These are phyloP conservation scores for Furnarius figulus DNA, from an alignment of 2,113 vertebrate genomes.

Conservation along the genomic window DNA sequence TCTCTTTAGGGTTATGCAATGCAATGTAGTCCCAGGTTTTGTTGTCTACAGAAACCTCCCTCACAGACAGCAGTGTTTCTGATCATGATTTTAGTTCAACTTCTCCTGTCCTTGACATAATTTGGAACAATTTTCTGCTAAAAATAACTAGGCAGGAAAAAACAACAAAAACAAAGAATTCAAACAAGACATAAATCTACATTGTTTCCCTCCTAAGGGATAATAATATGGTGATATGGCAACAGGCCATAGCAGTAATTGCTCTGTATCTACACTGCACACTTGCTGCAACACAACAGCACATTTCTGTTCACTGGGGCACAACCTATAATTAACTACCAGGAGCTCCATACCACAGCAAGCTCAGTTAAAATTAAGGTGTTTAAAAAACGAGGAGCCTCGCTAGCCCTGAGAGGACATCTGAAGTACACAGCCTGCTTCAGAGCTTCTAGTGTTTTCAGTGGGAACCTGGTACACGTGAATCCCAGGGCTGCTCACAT, in stretches of 20 bases:
- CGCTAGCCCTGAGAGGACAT: background rate
- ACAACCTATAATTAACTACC: background rate
- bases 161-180: slow-evolving; percentile 26
- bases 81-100: background rate
- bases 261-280: background rate
- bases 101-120: background rate
- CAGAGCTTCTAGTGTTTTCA: background rate
- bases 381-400: background rate
- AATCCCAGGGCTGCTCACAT: background rate
- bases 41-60: background rate
- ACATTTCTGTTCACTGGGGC: background rate
- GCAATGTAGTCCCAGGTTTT: background rate
- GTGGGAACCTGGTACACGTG: rapidly evolving
- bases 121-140: slow-evolving; percentile 22
- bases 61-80: background rate
- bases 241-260: background rate
- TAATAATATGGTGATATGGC: slow-evolving; percentile 1
- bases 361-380: background rate
- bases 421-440: background rate
- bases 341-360: background rate
- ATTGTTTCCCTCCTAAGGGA: background rate
- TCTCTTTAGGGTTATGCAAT: background rate
- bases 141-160: slow-evolving; percentile 33
- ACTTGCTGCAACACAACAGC: background rate
- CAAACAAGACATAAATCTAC: background rate